These are phyloP conservation scores for Taenioides sp. DNA, from an alignment of 2,797 vertebrate species.

Conservation along the genomic window DNA sequence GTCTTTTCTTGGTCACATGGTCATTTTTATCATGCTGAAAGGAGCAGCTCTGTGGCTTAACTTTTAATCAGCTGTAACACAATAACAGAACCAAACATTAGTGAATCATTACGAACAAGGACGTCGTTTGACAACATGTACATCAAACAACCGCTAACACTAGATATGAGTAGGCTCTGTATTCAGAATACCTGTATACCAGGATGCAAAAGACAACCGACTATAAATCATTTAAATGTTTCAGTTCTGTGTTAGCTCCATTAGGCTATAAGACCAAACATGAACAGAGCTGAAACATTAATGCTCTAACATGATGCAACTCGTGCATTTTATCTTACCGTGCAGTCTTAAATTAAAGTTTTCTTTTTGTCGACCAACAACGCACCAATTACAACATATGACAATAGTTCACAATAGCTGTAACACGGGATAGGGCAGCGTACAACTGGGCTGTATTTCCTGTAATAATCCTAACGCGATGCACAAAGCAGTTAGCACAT, in stretches of 20 bases:
- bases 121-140: neutral
- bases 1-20: constrained; percentile 66
- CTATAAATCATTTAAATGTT: neutral
- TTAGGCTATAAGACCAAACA: constrained; percentile 36
- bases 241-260: constrained; percentile 12
- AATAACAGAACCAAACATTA: constrained; percentile 19
- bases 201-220: neutral
- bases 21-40: constrained; percentile 48
- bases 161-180: neutral
- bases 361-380: neutral
- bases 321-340: constrained; percentile 39
- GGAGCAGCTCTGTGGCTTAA: constrained; percentile 36
- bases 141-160: neutral
- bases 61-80: constrained; percentile 55
- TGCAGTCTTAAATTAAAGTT: constrained; percentile 1
- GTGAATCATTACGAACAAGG: constrained; percentile 19
- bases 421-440: constrained; percentile 2
- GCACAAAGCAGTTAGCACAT: constrained; percentile 36
- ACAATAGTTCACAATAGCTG: constrained; percentile 19
- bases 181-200: neutral
- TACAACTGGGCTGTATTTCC: constrained; percentile 46
- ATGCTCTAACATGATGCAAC: neutral
- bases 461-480: constrained; percentile 28
- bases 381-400: constrained; percentile 1
- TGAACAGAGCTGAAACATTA: constrained; percentile 25